Conservation (phyloP, 1,140 invertebrate genomes). For the Drosophila pectinifera region DNA sequence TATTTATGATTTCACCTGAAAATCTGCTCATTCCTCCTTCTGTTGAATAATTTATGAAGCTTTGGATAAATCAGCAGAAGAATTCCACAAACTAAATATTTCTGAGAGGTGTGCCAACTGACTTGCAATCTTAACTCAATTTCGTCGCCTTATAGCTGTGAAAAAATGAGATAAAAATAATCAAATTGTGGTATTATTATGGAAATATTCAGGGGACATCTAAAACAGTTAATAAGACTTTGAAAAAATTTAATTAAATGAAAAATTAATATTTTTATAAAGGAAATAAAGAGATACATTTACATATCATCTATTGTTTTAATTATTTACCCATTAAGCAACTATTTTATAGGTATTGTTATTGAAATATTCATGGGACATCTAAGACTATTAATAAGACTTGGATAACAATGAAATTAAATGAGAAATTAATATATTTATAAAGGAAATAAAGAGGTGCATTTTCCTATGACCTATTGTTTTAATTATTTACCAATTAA, state of each 20-base stretch:
- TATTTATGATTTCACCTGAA: constrained; percentile 34
- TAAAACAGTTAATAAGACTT: not conserved
- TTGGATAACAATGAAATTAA: too few species aligned
- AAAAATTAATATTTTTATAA: too few species aligned
- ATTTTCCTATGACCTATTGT: too few species aligned
- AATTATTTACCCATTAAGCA: not conserved
- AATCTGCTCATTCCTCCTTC: constrained; percentile 3
- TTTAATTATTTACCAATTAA: not conserved
- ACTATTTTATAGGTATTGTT: too few species aligned
- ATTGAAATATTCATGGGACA: too few species aligned
- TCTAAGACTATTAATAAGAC: not conserved
- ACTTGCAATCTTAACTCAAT: not conserved
- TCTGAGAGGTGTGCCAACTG: constrained; percentile 11
- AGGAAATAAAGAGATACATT: too few species aligned
- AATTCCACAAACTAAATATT: constrained; percentile 18
- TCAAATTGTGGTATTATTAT: too few species aligned
- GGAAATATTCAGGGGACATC: too few species aligned
- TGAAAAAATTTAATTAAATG: too few species aligned
- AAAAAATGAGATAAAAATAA: not conserved
- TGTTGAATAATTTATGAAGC: constrained; percentile 32
- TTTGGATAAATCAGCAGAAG: not conserved
- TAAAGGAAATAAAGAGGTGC: too few species aligned
- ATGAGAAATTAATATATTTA: too few species aligned
- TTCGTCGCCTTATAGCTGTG: not conserved
- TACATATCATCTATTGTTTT: too few species aligned